These are phyloP conservation scores for Diplodus puntazzo DNA, from an alignment of 2,797 vertebrate species.

Conservation along the genomic window DNA sequence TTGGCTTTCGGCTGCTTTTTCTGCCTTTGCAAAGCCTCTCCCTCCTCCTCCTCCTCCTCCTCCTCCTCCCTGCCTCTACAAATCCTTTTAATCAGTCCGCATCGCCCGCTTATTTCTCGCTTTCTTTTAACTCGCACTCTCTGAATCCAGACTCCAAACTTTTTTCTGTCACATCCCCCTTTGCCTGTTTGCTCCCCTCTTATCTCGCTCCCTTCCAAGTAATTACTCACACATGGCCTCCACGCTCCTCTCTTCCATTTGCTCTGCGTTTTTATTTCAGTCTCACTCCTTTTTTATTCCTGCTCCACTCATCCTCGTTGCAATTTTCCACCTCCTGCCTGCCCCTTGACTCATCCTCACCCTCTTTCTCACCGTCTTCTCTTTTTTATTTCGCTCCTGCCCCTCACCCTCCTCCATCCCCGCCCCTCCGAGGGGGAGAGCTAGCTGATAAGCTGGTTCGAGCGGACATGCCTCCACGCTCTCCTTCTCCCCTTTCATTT, in stretches of 20 bases:
- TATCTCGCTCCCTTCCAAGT: constrained; percentile 34
- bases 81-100: constrained; percentile 25
- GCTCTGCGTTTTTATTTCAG: constrained; percentile 8
- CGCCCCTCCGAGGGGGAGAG: constrained; percentile 39
- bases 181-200: neutral
- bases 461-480: constrained; percentile 53
- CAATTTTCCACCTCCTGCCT: constrained; percentile 35
- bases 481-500: constrained; percentile 60
- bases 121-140: neutral
- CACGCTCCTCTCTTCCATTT: constrained; percentile 12
- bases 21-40: neutral
- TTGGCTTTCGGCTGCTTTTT: constrained; percentile 18
- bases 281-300: constrained; percentile 25
- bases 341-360: constrained; percentile 29
- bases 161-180: constrained; percentile 7
- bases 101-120: neutral
- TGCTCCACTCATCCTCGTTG: neutral
- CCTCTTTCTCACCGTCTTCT: constrained; percentile 31
- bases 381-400: constrained; percentile 14
- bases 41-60: neutral
- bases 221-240: constrained; percentile 25
- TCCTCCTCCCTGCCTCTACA: constrained; percentile 2
- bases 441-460: constrained; percentile 54
- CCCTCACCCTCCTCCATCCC: constrained; percentile 25
- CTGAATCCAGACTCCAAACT: constrained; percentile 14